These are phyloP conservation scores for Leucania comma DNA, from an alignment of 2,888 invertebrate species.

Conservation along the genomic window DNA sequence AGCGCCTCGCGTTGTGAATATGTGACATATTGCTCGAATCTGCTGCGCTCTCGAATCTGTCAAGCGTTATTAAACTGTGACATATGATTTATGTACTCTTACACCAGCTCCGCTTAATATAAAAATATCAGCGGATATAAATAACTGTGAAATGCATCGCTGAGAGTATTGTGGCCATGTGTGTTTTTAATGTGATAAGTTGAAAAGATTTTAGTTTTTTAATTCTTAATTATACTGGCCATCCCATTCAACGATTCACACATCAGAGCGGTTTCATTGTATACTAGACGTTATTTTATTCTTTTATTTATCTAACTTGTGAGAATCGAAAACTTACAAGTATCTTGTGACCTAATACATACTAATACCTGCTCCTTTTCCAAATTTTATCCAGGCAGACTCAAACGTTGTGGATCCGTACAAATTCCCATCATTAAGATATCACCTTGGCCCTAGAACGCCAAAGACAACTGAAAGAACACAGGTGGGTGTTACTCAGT, in stretches of 20 bases:
- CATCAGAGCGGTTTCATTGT: not conserved
- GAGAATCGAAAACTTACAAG: not conserved
- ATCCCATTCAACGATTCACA: not conserved
- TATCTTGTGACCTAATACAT: not conserved
- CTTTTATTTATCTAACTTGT: not conserved
- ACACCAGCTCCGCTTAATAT: constrained; percentile 57
- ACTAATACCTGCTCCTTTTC: too few relatives aligned
- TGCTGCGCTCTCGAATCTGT: constrained; percentile 86
- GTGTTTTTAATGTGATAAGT: constrained; percentile 10
- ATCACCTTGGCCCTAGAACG: too few relatives aligned
- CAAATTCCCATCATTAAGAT: too few relatives aligned
- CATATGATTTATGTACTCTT: constrained; percentile 77
- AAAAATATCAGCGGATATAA: constrained; percentile 47
- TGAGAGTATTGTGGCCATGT: constrained; percentile 11
- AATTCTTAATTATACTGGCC: not conserved
- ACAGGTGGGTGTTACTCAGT: too few relatives aligned
- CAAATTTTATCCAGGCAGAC: too few relatives aligned
- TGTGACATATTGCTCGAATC: constrained; percentile 83
- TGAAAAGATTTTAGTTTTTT: not conserved
- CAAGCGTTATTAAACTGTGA: constrained; percentile 84
- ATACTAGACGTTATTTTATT: not conserved
- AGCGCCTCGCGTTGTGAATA: constrained; percentile 68
- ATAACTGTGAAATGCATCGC: constrained; percentile 54
- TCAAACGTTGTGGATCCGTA: too few relatives aligned
- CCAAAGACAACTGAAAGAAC: too few relatives aligned